phyloP scores from a whole-genome alignment of 2,888 invertebrate species.

The Heliconius erato region DNA sequence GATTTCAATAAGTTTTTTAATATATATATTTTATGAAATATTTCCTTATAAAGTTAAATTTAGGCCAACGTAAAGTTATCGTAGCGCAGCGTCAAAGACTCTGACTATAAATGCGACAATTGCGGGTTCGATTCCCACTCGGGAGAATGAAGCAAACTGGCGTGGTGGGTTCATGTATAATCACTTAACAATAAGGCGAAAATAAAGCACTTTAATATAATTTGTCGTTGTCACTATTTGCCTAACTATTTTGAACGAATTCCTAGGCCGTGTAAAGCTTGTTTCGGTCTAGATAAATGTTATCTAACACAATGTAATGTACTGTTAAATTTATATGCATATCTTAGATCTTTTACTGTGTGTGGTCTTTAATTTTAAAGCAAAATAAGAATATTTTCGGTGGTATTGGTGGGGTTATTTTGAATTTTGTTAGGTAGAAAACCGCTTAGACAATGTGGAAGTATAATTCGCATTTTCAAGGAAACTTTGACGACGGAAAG shows the following conservation, averaged over 20 bases:
- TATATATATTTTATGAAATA: neutral
- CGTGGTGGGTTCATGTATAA: no score
- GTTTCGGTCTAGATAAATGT: conserved; percentile 23
- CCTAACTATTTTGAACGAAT: conserved; percentile 29
- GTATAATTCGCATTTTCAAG: no score
- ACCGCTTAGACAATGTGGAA: no score
- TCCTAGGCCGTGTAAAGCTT: conserved; percentile 33
- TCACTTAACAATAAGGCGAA: neutral
- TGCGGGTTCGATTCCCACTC: no score
- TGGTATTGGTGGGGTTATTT: no score
- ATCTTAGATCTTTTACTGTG: conserved; percentile 46
- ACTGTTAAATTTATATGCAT: conserved; percentile 40
- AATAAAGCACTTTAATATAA: conserved; percentile 13
- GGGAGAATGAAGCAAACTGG: no score
- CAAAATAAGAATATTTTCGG: no score
- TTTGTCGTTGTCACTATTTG: conserved; percentile 20
- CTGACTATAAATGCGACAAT: no score
- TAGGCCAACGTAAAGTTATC: neutral
- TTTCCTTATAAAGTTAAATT: neutral
- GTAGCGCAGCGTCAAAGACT: no score
- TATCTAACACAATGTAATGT: conserved; percentile 26
- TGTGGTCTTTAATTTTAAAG: conserved; percentile 28
- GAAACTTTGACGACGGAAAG: no score
- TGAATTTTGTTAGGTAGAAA: no score
- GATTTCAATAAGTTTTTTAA: neutral